A percentile compares a stretch with the other conserved stretches of the same genome.
Evolutionary conservation across 2,113 vertebrate species (phyloP).

Genomic region (Tachuris rubrigastra): DNA sequence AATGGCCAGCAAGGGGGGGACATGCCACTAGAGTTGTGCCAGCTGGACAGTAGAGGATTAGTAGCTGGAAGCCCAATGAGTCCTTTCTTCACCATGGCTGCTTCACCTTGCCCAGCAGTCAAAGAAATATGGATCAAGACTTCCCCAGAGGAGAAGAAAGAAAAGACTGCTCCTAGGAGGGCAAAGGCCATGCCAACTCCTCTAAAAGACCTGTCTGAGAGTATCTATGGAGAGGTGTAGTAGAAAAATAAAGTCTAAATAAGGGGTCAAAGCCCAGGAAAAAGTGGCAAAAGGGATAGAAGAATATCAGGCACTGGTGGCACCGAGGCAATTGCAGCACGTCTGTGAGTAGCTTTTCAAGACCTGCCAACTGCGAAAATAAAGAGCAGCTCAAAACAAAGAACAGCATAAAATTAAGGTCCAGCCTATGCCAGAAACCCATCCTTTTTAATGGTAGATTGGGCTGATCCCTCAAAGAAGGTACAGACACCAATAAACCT

Average conservation of each 20-base stretch:
- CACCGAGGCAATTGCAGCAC: background rate
- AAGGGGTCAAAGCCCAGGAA: background rate
- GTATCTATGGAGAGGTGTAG: background rate
- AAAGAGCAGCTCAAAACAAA: background rate
- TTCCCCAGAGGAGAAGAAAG: background rate
- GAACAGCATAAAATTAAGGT: background rate
- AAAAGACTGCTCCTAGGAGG: background rate
- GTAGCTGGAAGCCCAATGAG: background rate
- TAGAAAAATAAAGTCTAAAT: background rate
- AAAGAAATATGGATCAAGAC: background rate
- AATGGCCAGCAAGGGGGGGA: background rate
- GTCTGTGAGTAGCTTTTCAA: background rate
- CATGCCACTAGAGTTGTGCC: background rate
- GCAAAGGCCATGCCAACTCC: background rate
- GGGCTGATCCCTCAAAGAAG: background rate
- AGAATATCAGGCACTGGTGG: background rate
- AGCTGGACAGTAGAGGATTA: background rate
- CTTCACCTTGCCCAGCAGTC: background rate
- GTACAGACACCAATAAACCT: background rate
- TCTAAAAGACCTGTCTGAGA: background rate
- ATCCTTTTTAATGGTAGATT: background rate
- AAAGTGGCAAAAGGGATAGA: background rate
- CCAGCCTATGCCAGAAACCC: background rate
- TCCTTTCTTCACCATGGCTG: background rate
- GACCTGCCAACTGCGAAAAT: background rate